Evolutionary conservation across 2,113 vertebrate genomes (phyloP), one percentile per base, ranked within the genome.

Genomic region (Ranitomeya variabilis): DNA sequence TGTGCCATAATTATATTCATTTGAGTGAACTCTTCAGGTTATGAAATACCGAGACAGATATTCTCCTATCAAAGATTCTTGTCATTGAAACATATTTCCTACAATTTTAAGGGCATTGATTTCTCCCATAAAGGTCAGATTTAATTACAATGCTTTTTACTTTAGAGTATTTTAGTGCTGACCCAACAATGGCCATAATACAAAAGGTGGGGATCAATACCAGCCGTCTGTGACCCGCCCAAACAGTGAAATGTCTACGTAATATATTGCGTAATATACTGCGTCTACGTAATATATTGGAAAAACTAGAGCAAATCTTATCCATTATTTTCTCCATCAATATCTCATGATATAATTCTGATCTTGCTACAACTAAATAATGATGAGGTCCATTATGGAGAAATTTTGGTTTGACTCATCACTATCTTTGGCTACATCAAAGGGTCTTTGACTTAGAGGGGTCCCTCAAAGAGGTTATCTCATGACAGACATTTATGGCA

Each of bases 141-240:
- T 73, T 67, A 85, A 85, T 85, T 85, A 85, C 83, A 59, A 21
- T 59, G 62, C 67, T 31, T 74, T 73, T 71, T 73, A 57, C 83
- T 85, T 85, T 37, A 83, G 81, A 54, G 81, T 66, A 83, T 21
- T 71, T 67, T 71, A 71, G 51, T 85, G 67, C 83, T 85, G 83
- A 71, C 51, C 83, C 83, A 85, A 73, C 83, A 57, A 73, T 31
- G 52, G 13, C 67, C 66, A 12, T 31, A 74, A 37, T 59, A 73
- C 67, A 37, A 73, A 85, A 55, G 67, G 67, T 85, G 83, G 67
- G n/a, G 67, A 85, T 85, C 66, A 71, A 85, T 74, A 85, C 19
- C 51, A 59, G 67, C 66, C 16, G 66, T 57, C 67, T 57, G 15
- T 85, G 83, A 73, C 66, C 81, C 62, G 6, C 52, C 54, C 23